A percentile compares a stretch with the other conserved stretches of the same genome.
Conservation (phyloP, 1,140 invertebrate species). For the Drosophila orosa region DNA sequence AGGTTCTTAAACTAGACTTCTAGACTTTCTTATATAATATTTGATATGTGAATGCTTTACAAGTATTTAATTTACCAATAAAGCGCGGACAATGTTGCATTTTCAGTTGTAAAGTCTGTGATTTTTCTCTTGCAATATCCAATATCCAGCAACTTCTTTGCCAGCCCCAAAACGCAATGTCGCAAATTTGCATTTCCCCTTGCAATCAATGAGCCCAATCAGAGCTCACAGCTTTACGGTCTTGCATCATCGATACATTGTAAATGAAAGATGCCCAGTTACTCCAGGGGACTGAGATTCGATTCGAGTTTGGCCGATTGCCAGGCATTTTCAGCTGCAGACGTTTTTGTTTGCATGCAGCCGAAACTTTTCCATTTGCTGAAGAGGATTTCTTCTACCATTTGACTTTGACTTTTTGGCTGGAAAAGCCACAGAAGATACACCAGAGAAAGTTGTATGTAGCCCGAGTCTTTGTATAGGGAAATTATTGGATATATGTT, state of each 20-base stretch:
- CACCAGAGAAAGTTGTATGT: conserved; percentile 33
- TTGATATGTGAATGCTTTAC: background rate
- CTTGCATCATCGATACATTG: conserved; percentile 45
- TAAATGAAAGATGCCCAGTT: conserved; percentile 27
- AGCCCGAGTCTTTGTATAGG: conserved; percentile 1
- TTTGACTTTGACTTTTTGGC: conserved; percentile 61
- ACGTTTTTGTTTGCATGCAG: conserved; percentile 34
- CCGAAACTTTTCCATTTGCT: conserved; percentile 28
- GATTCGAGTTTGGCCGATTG: conserved; percentile 31
- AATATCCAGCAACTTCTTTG: background rate
- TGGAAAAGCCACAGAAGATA: conserved; percentile 29
- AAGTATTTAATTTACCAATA: background rate
- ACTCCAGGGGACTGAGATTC: conserved; percentile 6
- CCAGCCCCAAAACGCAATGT: conserved; percentile 14
- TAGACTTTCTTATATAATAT: too few species aligned
- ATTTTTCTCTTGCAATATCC: background rate
- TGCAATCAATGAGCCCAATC: conserved; percentile 43
- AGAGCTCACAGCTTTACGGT: conserved; percentile 23
- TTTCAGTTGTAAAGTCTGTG: background rate
- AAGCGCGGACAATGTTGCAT: background rate
- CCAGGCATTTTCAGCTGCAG: conserved; percentile 19
- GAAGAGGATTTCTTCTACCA: conserved; percentile 38
- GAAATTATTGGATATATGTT: conserved; percentile 17
- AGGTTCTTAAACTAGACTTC: background rate
- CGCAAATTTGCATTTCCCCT: conserved; percentile 22